A percentile compares a stretch with the other conserved stretches of the same genome.
Evolutionary conservation across 2,797 vertebrate species (phyloP).

Genomic region (Psittacula echo): DNA sequence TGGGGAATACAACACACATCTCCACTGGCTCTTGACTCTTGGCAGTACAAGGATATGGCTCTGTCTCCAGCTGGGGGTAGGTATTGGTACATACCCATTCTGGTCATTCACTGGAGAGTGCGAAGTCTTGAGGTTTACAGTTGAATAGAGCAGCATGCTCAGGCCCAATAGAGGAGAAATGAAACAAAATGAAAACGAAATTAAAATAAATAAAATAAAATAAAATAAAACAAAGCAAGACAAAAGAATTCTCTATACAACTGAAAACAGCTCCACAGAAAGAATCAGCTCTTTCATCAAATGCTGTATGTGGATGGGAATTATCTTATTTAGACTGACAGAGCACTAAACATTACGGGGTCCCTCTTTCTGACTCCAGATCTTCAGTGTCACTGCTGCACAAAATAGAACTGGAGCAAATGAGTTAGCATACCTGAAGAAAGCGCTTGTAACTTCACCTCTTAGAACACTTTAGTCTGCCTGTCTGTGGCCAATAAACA

Average conservation of each 20-base stretch:
- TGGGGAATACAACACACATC: neutral
- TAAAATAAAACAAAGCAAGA: neutral
- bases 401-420: neutral
- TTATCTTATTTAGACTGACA: neutral
- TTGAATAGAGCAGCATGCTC: neutral
- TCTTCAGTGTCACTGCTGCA: neutral
- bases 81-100: neutral
- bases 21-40: neutral
- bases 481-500: fast-evolving
- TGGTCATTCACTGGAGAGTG: neutral
- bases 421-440: neutral
- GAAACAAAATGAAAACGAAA: too few relatives aligned
- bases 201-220: neutral
- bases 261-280: neutral
- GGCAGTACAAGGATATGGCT: neutral
- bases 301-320: neutral
- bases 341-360: neutral
- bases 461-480: neutral
- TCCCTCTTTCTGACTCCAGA: neutral
- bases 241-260: neutral
- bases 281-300: neutral
- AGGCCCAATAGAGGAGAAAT: neutral
- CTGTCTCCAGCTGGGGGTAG: neutral
- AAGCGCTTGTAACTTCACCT: neutral
- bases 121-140: neutral